A percentile compares a stretch with the other conserved stretches of the same genome.
phyloP scores from a whole-genome alignment of 2,113 vertebrate genomes.

The Seriola dumerili region DNA sequence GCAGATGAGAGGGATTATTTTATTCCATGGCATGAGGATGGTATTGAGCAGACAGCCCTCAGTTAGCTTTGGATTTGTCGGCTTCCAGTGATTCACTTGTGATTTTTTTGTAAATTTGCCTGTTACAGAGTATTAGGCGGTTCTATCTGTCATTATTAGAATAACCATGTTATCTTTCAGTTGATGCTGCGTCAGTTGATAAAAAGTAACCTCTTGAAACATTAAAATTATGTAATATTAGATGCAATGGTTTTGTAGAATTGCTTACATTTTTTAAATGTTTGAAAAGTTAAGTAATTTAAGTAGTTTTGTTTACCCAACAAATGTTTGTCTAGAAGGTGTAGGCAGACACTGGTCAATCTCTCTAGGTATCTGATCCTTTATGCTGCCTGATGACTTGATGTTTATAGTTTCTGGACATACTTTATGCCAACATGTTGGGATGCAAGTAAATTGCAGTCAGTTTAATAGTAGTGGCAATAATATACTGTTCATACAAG shows the following conservation, averaged over 20 bases:
- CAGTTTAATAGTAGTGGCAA: too few species aligned
- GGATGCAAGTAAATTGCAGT: background rate
- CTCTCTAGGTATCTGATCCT: background rate
- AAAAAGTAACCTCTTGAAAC: background rate
- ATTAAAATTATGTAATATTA: background rate
- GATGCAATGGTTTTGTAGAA: background rate
- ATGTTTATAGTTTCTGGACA: background rate
- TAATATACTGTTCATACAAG: too few species aligned
- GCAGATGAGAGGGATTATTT: constrained; percentile 90
- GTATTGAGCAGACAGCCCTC: constrained; percentile 71
- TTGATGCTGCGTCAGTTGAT: background rate
- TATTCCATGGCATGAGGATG: constrained; percentile 83
- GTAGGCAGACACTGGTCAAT: background rate
- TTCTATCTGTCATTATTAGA: constrained; percentile 47
- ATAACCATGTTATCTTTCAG: constrained; percentile 17
- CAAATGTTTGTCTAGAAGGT: background rate
- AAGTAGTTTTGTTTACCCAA: background rate
- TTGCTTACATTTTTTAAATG: background rate
- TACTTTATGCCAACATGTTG: background rate
- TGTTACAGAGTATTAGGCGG: constrained; percentile 32
- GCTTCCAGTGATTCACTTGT: constrained; percentile 55
- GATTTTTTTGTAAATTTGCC: constrained; percentile 54
- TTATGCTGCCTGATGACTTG: background rate
- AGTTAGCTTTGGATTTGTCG: constrained; percentile 70
- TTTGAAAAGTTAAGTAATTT: background rate